phyloP scores from a whole-genome alignment of 2,797 vertebrate genomes.

The Hafferia zeledoni region DNA sequence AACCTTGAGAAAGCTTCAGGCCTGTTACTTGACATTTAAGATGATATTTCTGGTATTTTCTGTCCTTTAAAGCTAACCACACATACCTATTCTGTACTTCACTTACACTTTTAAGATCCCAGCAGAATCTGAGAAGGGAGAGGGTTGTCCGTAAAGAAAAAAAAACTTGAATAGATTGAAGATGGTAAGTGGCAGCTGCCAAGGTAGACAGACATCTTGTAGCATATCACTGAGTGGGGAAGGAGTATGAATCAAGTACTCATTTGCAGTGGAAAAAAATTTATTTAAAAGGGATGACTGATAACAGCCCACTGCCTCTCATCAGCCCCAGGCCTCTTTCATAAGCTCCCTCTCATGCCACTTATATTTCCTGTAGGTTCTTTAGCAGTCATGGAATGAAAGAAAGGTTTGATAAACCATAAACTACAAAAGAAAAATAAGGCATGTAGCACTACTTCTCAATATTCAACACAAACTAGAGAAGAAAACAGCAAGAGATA shows the following conservation, averaged over 20 bases:
- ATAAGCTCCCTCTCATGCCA: neutral
- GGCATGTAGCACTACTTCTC: neutral
- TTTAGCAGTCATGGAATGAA: neutral
- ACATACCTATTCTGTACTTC: neutral
- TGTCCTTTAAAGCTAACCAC: neutral
- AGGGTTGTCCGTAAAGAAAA: neutral
- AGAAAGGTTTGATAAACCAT: neutral
- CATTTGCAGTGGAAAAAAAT: neutral
- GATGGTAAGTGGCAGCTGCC: neutral
- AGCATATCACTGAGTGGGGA: neutral
- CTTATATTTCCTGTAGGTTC: neutral
- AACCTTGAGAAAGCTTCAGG: neutral
- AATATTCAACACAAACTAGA: neutral
- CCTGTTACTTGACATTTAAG: neutral
- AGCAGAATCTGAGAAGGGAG: neutral
- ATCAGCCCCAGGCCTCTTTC: neutral
- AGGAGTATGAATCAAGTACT: neutral
- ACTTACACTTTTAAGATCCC: neutral
- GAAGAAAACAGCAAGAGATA: neutral
- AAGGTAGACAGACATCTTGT: neutral
- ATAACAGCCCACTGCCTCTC: neutral
- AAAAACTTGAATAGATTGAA: neutral
- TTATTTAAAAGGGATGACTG: neutral
- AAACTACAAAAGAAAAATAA: neutral
- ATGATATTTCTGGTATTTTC: neutral